These are phyloP conservation scores for Limenitis camilla DNA, from an alignment of 2,888 invertebrate genomes.

Conservation along the genomic window DNA sequence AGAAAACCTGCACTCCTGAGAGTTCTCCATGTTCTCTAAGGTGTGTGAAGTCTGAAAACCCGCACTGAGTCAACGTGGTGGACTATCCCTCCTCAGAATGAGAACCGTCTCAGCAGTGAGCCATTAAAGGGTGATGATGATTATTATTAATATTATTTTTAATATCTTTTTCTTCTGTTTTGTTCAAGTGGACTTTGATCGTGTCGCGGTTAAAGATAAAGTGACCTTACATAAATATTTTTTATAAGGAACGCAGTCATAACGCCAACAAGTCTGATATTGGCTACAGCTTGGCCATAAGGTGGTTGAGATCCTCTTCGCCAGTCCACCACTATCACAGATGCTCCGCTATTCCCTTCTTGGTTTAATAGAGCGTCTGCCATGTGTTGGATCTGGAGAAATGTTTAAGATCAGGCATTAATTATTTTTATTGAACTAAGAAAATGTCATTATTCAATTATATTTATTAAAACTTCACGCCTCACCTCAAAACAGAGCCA, in stretches of 20 bases:
- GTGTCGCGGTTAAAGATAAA: no score
- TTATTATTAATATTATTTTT: no score
- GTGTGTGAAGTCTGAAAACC: no score
- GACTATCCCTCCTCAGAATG: no score
- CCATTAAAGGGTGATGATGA: no score
- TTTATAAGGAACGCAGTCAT: slow-evolving; percentile 84
- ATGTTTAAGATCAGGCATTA: neutral
- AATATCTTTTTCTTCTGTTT: no score
- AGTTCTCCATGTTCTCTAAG: no score
- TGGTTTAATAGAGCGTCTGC: slow-evolving; percentile 79
- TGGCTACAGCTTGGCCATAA: slow-evolving; percentile 94
- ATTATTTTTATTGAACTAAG: neutral
- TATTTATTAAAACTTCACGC: neutral
- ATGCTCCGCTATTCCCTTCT: slow-evolving; percentile 78
- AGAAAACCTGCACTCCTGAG: no score
- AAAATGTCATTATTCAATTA: neutral
- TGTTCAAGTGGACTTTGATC: no score
- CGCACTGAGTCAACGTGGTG: no score
- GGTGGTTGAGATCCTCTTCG: slow-evolving; percentile 89
- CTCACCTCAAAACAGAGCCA: no score
- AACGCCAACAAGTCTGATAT: slow-evolving; percentile 88
- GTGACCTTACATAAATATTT: slow-evolving; percentile 63
- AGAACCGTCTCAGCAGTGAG: no score
- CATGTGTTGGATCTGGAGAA: slow-evolving; percentile 78
- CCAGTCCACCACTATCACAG: slow-evolving; percentile 90